phyloP scores from a whole-genome alignment of 30 jellyfish, hydroid and myxozoan species.

The Sanderia malayensis region DNA sequence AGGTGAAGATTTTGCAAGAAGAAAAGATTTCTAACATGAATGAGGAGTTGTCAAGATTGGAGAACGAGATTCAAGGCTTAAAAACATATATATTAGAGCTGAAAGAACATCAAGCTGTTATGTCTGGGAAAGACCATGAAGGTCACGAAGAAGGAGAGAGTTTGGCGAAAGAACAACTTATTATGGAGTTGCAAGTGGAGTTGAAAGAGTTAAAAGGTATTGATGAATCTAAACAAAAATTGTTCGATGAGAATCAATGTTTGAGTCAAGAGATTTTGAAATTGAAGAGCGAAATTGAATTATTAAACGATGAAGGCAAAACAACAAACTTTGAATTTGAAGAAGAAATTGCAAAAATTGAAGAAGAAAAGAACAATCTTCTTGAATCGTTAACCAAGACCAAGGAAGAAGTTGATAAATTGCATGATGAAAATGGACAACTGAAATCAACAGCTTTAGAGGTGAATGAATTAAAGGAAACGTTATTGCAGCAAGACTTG shows the following conservation, averaged over 20 bases:
- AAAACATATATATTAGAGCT: too few species aligned
- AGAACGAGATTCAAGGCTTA: too few species aligned
- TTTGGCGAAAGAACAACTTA: background rate
- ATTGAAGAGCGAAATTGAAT: background rate
- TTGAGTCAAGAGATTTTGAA: slow-evolving; percentile 7
- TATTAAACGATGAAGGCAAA: background rate
- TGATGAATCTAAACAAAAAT: slow-evolving; percentile 10
- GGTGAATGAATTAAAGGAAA: background rate
- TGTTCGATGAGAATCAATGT: background rate
- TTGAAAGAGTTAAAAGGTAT: background rate
- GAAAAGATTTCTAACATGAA: background rate
- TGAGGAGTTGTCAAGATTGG: slow-evolving; percentile 6
- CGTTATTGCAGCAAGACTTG: background rate
- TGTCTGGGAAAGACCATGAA: background rate
- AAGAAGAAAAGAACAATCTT: background rate
- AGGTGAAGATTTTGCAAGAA: background rate
- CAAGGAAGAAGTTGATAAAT: background rate
- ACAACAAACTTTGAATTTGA: background rate
- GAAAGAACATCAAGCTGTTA: too few species aligned
- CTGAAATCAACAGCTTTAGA: background rate
- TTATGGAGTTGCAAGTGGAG: background rate
- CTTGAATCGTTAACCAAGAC: background rate
- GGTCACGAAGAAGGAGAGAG: background rate
- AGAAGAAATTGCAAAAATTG: background rate
- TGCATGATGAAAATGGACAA: background rate